Percentiles rank a stretch among this genome's conserved stretches.
phyloP scores from a whole-genome alignment of 2,888 invertebrate genomes.

The Archips xylosteana region DNA sequence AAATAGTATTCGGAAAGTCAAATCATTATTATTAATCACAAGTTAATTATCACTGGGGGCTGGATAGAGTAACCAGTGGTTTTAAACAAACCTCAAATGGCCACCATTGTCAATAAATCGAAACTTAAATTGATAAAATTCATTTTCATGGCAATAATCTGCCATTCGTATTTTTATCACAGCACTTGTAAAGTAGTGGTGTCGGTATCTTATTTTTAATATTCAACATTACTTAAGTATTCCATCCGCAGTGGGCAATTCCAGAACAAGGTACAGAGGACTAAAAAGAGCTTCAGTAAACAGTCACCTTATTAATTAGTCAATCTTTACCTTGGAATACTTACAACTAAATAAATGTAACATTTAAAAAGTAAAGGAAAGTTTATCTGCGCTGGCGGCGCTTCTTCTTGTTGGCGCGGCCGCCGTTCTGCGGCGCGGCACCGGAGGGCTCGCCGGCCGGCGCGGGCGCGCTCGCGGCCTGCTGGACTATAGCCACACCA shows the following conservation, averaged over 20 bases:
- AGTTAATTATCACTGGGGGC: slow-evolving; percentile 36
- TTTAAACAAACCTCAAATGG: slow-evolving; percentile 26
- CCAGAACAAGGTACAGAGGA: slow-evolving; percentile 65
- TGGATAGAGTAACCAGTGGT: slow-evolving; percentile 32
- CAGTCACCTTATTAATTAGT: slow-evolving; percentile 51
- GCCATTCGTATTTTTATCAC: slow-evolving; percentile 73
- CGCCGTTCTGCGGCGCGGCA: slow-evolving; percentile 53
- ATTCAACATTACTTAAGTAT: slow-evolving; percentile 57
- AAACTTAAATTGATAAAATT: slow-evolving; percentile 37
- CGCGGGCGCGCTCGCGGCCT: slow-evolving; percentile 45
- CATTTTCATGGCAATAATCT: slow-evolving; percentile 60
- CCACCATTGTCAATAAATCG: slow-evolving; percentile 31
- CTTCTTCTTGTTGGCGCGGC: slow-evolving; percentile 70
- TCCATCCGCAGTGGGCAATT: slow-evolving; percentile 56
- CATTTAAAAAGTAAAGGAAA: slow-evolving; percentile 43
- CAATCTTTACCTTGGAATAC: slow-evolving; percentile 44
- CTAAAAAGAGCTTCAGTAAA: slow-evolving; percentile 59
- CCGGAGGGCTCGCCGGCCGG: slow-evolving; percentile 54
- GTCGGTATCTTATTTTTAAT: slow-evolving; percentile 67
- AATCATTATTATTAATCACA: slow-evolving; percentile 13
- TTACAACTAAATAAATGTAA: slow-evolving; percentile 44
- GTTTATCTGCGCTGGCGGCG: slow-evolving; percentile 76
- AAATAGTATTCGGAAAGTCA: slow-evolving; percentile 25
- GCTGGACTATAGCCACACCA: slow-evolving; percentile 46
- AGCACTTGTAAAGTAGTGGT: slow-evolving; percentile 77